Conservation (phyloP, 2,797 vertebrate species). For the Threskiornis aethiopicus region DNA sequence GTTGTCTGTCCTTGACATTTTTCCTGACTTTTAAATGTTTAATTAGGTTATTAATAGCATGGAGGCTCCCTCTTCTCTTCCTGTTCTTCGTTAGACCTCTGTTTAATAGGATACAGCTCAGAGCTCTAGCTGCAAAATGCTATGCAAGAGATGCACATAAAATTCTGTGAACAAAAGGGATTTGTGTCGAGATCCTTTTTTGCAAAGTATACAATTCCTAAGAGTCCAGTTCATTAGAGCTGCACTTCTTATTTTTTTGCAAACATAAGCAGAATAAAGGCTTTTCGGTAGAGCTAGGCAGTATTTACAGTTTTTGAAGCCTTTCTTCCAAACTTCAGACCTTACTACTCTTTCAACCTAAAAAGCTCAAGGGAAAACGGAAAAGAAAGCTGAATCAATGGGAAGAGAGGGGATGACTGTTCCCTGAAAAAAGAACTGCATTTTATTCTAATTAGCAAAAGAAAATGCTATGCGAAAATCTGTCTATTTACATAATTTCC, state of each 20-base stretch:
- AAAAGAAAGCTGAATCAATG: background rate
- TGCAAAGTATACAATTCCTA: background rate
- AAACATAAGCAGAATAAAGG: background rate
- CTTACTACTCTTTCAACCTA: background rate
- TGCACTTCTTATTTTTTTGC: background rate
- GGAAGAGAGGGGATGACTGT: background rate
- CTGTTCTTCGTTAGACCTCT: constrained; percentile 32
- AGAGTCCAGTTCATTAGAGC: background rate
- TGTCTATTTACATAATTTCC: background rate
- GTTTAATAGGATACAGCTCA: background rate
- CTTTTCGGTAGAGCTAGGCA: background rate
- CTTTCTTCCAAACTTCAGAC: constrained; percentile 9
- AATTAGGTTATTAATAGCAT: constrained; percentile 58
- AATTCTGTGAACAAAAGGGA: background rate
- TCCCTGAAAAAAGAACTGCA: background rate
- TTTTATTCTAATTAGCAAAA: background rate
- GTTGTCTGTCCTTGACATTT: constrained; percentile 58
- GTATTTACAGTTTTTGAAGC: background rate
- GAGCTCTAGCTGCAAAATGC: background rate
- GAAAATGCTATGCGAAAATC: background rate
- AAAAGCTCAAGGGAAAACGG: constrained; percentile 7
- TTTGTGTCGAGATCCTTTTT: background rate
- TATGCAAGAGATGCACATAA: background rate
- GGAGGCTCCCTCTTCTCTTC: background rate
- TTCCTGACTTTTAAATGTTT: constrained; percentile 55